phyloP scores from a whole-genome alignment of 2,113 vertebrate genomes.

The Peromyscus leucopus region DNA sequence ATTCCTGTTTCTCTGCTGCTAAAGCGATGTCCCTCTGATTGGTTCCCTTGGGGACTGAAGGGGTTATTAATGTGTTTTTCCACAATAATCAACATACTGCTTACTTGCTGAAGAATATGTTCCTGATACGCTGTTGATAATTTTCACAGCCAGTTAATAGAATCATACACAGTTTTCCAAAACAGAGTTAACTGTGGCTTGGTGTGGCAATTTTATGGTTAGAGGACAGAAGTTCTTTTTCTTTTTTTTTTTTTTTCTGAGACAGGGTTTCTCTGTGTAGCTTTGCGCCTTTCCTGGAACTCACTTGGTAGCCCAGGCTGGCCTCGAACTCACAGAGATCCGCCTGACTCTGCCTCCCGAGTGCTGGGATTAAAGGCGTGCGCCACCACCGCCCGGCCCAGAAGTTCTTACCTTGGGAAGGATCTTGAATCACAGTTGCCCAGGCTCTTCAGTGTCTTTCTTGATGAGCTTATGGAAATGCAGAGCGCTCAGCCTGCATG shows the following conservation, averaged over 20 bases:
- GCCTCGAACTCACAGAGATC: no score
- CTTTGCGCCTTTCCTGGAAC: no score
- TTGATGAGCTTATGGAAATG: background rate
- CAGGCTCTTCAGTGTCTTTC: background rate
- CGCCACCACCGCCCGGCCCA: background rate
- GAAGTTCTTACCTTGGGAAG: background rate
- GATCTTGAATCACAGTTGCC: background rate
- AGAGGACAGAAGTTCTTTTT: background rate
- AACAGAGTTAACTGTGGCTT: slow-evolving; percentile 27
- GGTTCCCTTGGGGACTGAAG: background rate
- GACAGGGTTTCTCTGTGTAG: no score
- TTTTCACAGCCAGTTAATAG: slow-evolving; percentile 28
- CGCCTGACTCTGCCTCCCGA: no score
- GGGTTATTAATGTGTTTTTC: background rate
- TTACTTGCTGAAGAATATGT: background rate
- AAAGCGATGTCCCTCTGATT: background rate
- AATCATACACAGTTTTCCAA: background rate
- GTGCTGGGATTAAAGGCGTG: no score
- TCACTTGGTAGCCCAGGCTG: no score
- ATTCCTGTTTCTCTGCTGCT: background rate
- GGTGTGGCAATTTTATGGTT: background rate
- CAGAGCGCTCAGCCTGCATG: background rate
- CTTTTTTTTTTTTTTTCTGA: no score
- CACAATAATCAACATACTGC: background rate
- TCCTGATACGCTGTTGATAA: background rate